phyloP scores from a whole-genome alignment of 2,113 vertebrate genomes.

The Mormoops blainvillei region DNA sequence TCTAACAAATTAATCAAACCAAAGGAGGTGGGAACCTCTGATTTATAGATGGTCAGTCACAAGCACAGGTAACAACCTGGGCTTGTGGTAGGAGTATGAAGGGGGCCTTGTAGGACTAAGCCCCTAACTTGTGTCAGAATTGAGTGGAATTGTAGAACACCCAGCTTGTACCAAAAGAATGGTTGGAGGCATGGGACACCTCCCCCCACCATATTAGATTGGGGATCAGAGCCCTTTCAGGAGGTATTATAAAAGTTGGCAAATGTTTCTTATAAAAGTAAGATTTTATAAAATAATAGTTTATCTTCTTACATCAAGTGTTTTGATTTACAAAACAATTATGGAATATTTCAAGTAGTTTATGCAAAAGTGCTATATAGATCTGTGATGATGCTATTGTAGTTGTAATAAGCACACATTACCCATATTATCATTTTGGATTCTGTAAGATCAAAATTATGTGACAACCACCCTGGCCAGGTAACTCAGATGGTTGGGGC shows the following conservation, averaged over 20 bases:
- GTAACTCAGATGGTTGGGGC: too few species aligned
- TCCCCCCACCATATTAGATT: not conserved
- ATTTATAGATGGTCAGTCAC: not conserved
- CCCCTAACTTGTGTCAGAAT: not conserved
- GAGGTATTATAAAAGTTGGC: not conserved
- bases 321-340: not conserved
- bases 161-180: not conserved
- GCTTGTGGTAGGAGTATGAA: not conserved
- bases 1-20: not conserved
- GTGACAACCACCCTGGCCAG: not conserved
- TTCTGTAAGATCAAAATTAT: constrained; percentile 34
- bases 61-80: not conserved
- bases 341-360: not conserved
- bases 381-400: not conserved
- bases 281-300: not conserved
- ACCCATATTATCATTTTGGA: constrained; percentile 14
- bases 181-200: not conserved
- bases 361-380: constrained; percentile 5
- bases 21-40: not conserved
- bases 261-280: not conserved
- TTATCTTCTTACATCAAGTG: not conserved
- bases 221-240: not conserved
- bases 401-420: not conserved
- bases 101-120: not conserved
- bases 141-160: not conserved